Percentiles rank a stretch among this genome's conserved stretches.
phyloP scores from a whole-genome alignment of 2,797 vertebrate species.

The Urocyon cinereoargenteus region DNA sequence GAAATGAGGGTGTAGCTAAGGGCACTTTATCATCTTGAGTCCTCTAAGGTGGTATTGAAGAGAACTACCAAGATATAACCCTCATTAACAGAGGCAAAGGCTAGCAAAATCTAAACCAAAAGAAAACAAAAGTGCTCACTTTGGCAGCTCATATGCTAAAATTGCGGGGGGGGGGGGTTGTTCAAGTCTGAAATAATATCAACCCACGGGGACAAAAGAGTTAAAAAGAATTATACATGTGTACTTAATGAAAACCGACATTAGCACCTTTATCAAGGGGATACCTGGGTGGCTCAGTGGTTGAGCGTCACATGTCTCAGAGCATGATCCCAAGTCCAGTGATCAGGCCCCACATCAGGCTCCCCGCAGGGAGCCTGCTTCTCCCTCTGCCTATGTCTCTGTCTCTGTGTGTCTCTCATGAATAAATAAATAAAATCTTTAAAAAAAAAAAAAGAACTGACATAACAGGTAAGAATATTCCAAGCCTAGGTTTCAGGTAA shows the following conservation, averaged over 20 bases:
- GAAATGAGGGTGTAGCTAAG: neutral
- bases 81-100: neutral
- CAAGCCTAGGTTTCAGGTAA: neutral
- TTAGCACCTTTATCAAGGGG: neutral
- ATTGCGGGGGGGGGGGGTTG: neutral
- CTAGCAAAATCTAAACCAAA: neutral
- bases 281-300: no score
- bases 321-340: no score
- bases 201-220: neutral
- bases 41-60: neutral
- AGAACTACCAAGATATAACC: neutral
- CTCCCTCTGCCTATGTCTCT: no score
- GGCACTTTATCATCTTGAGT: neutral
- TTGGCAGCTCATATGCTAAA: neutral
- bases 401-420: no score
- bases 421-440: no score
- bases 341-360: no score
- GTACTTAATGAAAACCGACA: slow-evolving; percentile 30
- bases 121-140: neutral
- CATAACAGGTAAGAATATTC: no score
- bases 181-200: slow-evolving; percentile 19
- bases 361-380: no score
- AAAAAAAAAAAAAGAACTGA: no score
- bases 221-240: neutral
- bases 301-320: no score